A percentile compares a stretch with the other conserved stretches of the same genome.
Evolutionary conservation across 2,888 invertebrate species (phyloP).

Genomic region (Rhodophaea formosa): DNA sequence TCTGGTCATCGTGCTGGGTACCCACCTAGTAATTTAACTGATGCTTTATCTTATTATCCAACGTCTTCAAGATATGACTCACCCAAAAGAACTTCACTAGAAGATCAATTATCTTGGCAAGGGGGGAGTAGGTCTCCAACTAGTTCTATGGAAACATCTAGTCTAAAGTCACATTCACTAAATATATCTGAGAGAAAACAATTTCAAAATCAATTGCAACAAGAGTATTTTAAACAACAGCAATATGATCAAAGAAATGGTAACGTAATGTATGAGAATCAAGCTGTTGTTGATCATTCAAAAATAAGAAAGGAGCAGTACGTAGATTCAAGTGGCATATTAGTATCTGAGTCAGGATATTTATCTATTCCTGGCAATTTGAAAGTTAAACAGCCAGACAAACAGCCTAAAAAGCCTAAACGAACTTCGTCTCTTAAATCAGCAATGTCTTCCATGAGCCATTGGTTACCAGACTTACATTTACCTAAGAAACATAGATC

Average conservation of each 20-base stretch:
- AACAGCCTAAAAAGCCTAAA: slow-evolving; percentile 84
- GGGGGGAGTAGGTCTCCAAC: slow-evolving; percentile 82
- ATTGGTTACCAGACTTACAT: slow-evolving; percentile 90
- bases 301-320: slow-evolving; percentile 69
- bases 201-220: slow-evolving; percentile 78
- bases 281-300: slow-evolving; percentile 49
- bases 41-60: slow-evolving; percentile 91
- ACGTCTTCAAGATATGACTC: slow-evolving; percentile 84
- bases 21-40: slow-evolving; percentile 87
- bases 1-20: slow-evolving; percentile 85
- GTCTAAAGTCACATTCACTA: slow-evolving; percentile 80
- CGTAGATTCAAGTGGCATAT: slow-evolving; percentile 74
- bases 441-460: slow-evolving; percentile 90
- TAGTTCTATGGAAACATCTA: slow-evolving; percentile 82
- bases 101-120: slow-evolving; percentile 83
- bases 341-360: slow-evolving; percentile 89
- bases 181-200: slow-evolving; percentile 79
- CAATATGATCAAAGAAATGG: slow-evolving; percentile 78
- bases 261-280: slow-evolving; percentile 60
- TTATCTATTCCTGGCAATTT: slow-evolving; percentile 87
- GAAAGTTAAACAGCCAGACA: slow-evolving; percentile 77
- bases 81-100: slow-evolving; percentile 78
- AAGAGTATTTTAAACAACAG: slow-evolving; percentile 78
- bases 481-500: slow-evolving; percentile 89
- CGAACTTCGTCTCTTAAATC: slow-evolving; percentile 88